These are phyloP conservation scores for Melanotaenia pygmaea DNA, from an alignment of 2,797 vertebrate genomes.

Conservation along the genomic window DNA sequence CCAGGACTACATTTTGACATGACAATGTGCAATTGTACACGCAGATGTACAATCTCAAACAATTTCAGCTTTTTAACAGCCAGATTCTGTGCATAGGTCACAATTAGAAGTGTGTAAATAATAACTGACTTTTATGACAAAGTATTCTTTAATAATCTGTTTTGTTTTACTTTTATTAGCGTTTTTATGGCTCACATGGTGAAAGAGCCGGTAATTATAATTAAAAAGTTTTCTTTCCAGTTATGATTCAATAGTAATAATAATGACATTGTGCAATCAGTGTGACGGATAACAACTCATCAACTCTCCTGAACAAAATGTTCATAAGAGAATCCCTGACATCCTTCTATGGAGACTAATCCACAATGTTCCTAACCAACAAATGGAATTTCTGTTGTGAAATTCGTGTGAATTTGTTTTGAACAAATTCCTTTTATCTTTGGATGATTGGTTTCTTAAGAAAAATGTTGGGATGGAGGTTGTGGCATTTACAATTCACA, in stretches of 20 bases:
- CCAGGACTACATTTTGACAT: background rate
- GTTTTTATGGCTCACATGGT: background rate
- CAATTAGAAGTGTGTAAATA: background rate
- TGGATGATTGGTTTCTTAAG: constrained; percentile 11
- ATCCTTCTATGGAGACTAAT: background rate
- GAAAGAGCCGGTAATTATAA: background rate
- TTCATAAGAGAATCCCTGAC: constrained; percentile 18
- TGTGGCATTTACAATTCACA: constrained; percentile 37
- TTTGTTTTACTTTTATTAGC: background rate
- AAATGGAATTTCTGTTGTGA: too few species aligned
- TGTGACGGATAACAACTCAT: background rate
- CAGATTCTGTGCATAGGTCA: background rate
- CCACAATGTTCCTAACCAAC: background rate
- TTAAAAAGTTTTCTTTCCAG: constrained; percentile 9
- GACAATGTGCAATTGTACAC: background rate
- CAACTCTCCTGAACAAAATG: constrained; percentile 8
- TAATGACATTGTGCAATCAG: constrained; percentile 2
- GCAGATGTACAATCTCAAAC: background rate
- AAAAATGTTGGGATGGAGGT: background rate
- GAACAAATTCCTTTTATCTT: background rate
- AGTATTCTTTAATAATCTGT: background rate
- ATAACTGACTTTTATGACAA: background rate
- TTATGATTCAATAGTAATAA: constrained; percentile 16
- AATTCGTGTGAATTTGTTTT: background rate
- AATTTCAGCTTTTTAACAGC: background rate